These are phyloP conservation scores for Acanthurus tractus DNA, from an alignment of 2,797 vertebrate genomes.

Conservation along the genomic window DNA sequence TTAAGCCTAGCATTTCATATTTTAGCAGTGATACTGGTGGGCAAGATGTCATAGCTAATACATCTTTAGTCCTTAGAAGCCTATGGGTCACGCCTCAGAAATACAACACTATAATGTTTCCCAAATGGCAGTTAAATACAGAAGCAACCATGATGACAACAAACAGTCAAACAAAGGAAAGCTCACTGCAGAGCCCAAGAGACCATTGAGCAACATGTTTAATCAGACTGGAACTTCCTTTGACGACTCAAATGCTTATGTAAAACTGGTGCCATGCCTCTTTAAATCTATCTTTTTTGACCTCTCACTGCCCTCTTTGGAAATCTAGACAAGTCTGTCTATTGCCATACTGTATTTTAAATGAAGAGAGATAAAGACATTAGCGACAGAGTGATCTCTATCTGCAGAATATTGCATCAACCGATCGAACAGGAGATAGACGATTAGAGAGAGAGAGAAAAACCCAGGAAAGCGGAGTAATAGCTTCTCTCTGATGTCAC, in stretches of 20 bases:
- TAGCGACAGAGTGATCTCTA: slow-evolving; percentile 11
- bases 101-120: neutral
- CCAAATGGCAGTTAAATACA: neutral
- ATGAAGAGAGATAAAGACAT: neutral
- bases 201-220: neutral
- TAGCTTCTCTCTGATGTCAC: slow-evolving; percentile 53
- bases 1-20: neutral
- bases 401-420: slow-evolving; percentile 29
- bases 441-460: slow-evolving; percentile 32
- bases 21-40: neutral
- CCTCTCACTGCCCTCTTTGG: neutral
- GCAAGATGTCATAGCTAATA: neutral
- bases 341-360: neutral
- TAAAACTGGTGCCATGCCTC: neutral
- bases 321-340: neutral
- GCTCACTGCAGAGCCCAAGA: neutral
- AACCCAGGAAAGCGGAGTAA: slow-evolving; percentile 52
- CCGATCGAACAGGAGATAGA: slow-evolving; percentile 35
- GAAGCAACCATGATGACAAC: neutral
- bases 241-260: neutral
- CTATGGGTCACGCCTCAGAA: neutral
- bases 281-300: neutral
- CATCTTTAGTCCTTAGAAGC: too few species aligned
- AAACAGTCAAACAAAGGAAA: neutral
- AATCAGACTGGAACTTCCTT: neutral